A percentile compares a stretch with the other conserved stretches of the same genome.
Conservation (phyloP, 2,113 vertebrate species). For the Phoxinus phoxinus region DNA sequence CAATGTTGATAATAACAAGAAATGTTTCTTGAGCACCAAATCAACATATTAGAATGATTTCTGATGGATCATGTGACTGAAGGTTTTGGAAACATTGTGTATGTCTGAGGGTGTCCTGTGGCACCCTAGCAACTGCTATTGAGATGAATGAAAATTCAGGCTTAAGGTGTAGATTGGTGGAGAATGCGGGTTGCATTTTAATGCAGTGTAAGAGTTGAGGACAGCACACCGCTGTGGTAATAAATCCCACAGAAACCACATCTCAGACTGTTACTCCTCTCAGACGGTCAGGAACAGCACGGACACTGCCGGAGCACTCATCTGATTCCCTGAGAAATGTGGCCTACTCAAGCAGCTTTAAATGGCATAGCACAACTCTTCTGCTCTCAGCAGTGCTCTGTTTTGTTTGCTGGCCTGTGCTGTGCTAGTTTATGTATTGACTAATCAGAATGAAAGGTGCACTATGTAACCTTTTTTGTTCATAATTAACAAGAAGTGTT, state of each 20-base stretch:
- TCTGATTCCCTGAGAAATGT: constrained; percentile 32
- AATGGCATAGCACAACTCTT: not conserved
- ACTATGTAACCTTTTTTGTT: no score
- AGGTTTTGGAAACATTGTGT: not conserved
- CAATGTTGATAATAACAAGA: not conserved
- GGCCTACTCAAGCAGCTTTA: not conserved
- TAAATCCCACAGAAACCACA: constrained; percentile 39
- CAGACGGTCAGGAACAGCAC: not conserved
- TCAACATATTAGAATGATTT: not conserved
- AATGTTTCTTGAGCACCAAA: not conserved
- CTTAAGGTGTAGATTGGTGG: not conserved
- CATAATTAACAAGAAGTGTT: no score
- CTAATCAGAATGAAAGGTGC: no score
- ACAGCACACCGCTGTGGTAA: not conserved
- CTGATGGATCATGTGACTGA: not conserved
- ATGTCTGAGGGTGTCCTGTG: not conserved
- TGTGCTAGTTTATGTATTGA: no score
- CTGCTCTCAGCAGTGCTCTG: not conserved
- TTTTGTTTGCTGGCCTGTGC: not conserved
- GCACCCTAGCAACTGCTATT: not conserved
- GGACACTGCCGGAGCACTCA: constrained; percentile 12
- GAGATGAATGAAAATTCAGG: not conserved
- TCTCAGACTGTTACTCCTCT: constrained; percentile 11
- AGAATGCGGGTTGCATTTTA: not conserved
- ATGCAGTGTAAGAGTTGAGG: constrained; percentile 13